phyloP scores from a whole-genome alignment of 2,113 vertebrate genomes.

The Neolamprologus variostigma region DNA sequence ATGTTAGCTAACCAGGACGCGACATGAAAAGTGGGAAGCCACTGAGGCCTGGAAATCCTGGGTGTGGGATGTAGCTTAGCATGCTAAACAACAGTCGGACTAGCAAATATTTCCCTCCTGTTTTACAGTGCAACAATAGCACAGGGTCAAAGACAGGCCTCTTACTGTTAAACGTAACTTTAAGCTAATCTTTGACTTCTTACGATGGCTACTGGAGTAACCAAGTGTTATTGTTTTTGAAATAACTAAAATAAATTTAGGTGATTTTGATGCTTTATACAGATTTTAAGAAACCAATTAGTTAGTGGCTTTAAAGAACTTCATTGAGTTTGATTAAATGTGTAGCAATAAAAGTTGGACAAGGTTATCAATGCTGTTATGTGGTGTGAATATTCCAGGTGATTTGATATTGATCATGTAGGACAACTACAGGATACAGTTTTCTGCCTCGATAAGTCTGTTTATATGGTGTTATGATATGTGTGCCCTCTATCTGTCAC shows the following conservation, averaged over 20 bases:
- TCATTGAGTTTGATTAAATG: not conserved
- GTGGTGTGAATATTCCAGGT: not conserved
- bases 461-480: not conserved
- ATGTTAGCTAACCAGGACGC: not conserved
- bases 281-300: not conserved
- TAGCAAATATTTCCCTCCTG: not conserved
- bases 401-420: not conserved
- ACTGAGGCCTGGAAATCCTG: not conserved
- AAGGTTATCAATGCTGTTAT: not conserved
- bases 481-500: accelerated
- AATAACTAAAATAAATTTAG: not conserved
- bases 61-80: not conserved
- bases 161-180: not conserved
- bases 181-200: not conserved
- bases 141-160: not conserved
- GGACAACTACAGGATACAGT: not conserved
- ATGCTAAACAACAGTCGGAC: not conserved
- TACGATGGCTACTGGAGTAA: not conserved
- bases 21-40: not conserved
- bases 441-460: accelerated
- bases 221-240: not conserved
- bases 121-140: not conserved
- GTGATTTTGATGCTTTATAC: not conserved
- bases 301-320: not conserved
- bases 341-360: not conserved